Base-by-base conservation (phyloP, 2,888 invertebrate species). In the Tetropium fuscum region DNA sequence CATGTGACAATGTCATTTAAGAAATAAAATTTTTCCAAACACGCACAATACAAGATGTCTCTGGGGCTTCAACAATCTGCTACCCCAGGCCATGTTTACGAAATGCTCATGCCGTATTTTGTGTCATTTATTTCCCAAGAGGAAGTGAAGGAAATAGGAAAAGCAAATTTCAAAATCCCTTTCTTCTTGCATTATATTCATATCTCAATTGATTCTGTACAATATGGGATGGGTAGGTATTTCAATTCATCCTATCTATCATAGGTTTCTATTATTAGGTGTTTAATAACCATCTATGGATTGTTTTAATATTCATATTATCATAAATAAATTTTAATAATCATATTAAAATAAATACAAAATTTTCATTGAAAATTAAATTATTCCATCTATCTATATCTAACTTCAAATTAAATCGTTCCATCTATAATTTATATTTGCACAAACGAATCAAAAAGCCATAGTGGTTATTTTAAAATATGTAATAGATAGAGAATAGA, bases 101-200 rank as follows among this genome's bases (percentile, higher is more conserved):
- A 68, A 74, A 74, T 71, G 69, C 64, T 69, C 69, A 67, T 53
- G 48, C 45, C 61, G 67, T 66, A 67, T 72, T 71, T 73, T 66
- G 64, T 68, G 64, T 63, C 67, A 69, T 70, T 75, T 72, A 74
- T 75, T 74, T 74, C 73, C 74, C 74, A 67, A 53, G 72, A 73
- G 75, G 30, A 45, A 47, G 53, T 45, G 40, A 45, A 43, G 22
- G 58, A 51, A 61, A 49, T 48, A 51, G 47, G 36, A 49, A 58
- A 51, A 48, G 44, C 27, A 40, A 56, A 59, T 59, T 56, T 44
- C 48, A 32, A 47, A 57, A 49, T 44, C 43, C 56, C 43, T 57
- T 41, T 22, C 30, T 49, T 57, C 11, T 48, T 25, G 41, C 41
- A 25, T 25, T 38, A 51, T 51, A 51, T 40, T 51, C 27, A 51